phyloP scores from a whole-genome alignment of 2,797 vertebrate species.

The Typhlichthys subterraneus region DNA sequence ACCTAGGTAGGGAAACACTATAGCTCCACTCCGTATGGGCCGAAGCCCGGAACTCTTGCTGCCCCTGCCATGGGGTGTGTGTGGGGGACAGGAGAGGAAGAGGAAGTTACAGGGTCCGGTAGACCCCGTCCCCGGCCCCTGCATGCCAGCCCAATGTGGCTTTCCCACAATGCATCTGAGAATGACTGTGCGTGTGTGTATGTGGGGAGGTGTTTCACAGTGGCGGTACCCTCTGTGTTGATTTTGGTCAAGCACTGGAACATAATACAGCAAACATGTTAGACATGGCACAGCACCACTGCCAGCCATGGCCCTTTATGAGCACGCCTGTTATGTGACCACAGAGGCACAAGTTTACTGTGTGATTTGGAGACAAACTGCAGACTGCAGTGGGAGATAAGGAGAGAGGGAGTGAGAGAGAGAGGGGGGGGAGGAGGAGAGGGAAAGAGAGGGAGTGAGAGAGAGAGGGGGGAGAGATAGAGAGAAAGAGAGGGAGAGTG shows the following conservation, averaged over 20 bases:
- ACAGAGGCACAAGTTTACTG: constrained; percentile 30
- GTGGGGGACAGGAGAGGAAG: constrained; percentile 54
- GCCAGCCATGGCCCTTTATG: constrained; percentile 37
- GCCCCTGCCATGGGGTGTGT: constrained; percentile 14
- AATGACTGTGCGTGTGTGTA: constrained; percentile 39
- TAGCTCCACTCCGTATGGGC: not conserved
- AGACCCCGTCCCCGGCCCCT: not conserved
- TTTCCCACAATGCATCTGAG: constrained; percentile 45
- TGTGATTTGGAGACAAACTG: not conserved
- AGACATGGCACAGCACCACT: constrained; percentile 42
- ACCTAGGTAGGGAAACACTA: constrained; percentile 28
- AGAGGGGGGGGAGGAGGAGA: no score
- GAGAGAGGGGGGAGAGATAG: no score
- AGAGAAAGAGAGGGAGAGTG: no score
- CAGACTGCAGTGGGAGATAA: no score
- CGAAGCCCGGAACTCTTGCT: no score
- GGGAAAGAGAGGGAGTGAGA: no score
- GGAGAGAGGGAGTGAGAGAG: no score
- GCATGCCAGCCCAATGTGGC: constrained; percentile 31
- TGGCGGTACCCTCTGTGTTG: constrained; percentile 55
- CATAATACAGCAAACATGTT: constrained; percentile 40
- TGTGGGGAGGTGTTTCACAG: constrained; percentile 12
- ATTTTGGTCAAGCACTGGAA: constrained; percentile 55
- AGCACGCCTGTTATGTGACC: constrained; percentile 43
- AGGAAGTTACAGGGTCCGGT: constrained; percentile 61